Conservation (phyloP, 2,888 invertebrate species). For the Leptinotarsa juncta region DNA sequence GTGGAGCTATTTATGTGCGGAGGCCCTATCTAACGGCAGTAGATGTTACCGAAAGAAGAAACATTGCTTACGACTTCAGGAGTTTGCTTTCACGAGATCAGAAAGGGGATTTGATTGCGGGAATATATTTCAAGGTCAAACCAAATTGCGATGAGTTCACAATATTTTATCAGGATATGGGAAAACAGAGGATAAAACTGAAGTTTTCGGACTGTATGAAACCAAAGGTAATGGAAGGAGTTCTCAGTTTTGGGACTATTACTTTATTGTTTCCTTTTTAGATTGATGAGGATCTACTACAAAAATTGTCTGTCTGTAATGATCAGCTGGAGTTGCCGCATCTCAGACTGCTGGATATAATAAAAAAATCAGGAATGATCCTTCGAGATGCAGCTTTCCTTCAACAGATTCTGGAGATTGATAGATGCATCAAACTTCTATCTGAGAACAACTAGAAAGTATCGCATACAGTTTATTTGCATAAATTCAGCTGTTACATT, state of each 20-base stretch:
- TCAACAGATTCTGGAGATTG: slow-evolving; percentile 81
- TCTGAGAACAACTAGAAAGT: slow-evolving; percentile 75
- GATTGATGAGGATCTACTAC: slow-evolving; percentile 72
- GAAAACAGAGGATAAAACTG: slow-evolving; percentile 79
- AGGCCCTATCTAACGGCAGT: slow-evolving; percentile 84
- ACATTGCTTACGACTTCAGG: slow-evolving; percentile 86
- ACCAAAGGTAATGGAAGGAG: slow-evolving; percentile 47
- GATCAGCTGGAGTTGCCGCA: slow-evolving; percentile 77
- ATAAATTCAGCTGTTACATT: slow-evolving; percentile 10
- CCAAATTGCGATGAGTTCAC: slow-evolving; percentile 74
- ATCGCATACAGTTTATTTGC: neutral
- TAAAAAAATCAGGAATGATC: slow-evolving; percentile 75
- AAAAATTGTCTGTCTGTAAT: slow-evolving; percentile 77
- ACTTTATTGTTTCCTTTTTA: slow-evolving; percentile 57
- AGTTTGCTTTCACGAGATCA: slow-evolving; percentile 85
- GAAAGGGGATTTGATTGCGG: slow-evolving; percentile 85
- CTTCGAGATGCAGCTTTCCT: slow-evolving; percentile 80
- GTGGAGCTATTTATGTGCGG: slow-evolving; percentile 83
- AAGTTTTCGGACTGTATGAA: slow-evolving; percentile 76
- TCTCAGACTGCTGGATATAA: slow-evolving; percentile 72
- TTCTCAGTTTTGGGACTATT: neutral
- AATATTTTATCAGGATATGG: slow-evolving; percentile 79
- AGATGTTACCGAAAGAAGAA: slow-evolving; percentile 89
- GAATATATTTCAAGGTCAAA: slow-evolving; percentile 85
- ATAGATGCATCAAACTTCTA: slow-evolving; percentile 82